A percentile compares a stretch with the other conserved stretches of the same genome.
These are phyloP conservation scores for Papilio protenor DNA, from an alignment of 2,888 invertebrate genomes.

Conservation along the genomic window DNA sequence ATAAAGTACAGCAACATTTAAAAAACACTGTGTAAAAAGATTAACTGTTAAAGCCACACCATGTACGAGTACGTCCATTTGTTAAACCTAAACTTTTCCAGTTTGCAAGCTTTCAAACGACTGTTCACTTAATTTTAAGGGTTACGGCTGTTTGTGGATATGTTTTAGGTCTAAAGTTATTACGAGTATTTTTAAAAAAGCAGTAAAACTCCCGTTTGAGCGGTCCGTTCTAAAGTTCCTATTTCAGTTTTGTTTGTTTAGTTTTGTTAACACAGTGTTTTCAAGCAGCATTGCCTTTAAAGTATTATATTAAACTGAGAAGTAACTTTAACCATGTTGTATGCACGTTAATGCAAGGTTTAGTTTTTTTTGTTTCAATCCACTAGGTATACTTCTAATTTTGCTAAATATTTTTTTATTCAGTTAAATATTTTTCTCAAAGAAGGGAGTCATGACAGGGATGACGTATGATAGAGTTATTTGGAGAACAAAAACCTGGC, in stretches of 20 bases:
- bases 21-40: constrained; percentile 2
- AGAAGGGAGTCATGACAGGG: too few relatives aligned
- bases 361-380: too few relatives aligned
- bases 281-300: background rate
- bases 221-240: constrained; percentile 6
- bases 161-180: constrained; percentile 10
- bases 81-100: constrained; percentile 19
- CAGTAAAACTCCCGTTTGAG: constrained; percentile 2
- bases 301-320: background rate
- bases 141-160: constrained; percentile 18
- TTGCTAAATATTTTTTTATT: too few relatives aligned
- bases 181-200: constrained; percentile 16
- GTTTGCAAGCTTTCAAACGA: constrained; percentile 4
- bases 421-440: too few relatives aligned
- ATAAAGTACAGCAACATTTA: background rate
- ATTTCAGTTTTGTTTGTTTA: constrained; percentile 6
- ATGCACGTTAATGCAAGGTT: background rate
- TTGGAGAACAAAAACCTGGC: too few relatives aligned
- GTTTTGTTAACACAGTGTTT: background rate
- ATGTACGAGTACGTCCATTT: background rate
- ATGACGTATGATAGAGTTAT: too few relatives aligned
- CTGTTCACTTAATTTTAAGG: constrained; percentile 22
- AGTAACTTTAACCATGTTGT: background rate
- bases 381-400: too few relatives aligned
- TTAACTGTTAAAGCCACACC: background rate